Evolutionary conservation across 2,888 invertebrate species (phyloP).

Genomic region (Apodemia hepburni): DNA sequence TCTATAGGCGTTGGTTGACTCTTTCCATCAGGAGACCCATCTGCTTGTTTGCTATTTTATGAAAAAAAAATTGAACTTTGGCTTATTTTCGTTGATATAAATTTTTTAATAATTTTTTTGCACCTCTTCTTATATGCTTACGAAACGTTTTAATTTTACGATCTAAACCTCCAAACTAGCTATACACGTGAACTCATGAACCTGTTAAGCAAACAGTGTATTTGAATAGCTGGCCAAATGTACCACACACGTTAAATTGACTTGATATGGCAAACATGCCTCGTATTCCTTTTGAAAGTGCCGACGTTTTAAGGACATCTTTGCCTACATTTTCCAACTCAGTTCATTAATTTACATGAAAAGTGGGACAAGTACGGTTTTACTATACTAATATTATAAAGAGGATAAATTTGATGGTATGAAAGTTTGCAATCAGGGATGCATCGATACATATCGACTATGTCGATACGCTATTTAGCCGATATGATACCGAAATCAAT

Average conservation of each 20-base stretch:
- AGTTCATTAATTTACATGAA: neutral
- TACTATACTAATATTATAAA: too few relatives aligned
- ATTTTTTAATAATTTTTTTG: too few relatives aligned
- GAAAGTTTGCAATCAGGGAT: too few relatives aligned
- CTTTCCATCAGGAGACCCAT: too few relatives aligned
- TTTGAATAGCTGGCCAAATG: constrained; percentile 52
- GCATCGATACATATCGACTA: too few relatives aligned
- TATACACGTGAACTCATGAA: constrained; percentile 35
- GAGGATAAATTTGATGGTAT: too few relatives aligned
- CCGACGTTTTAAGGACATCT: constrained; percentile 28
- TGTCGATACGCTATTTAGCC: too few relatives aligned
- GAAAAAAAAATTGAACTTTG: too few relatives aligned
- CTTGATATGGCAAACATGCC: constrained; percentile 49
- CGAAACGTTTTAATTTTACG: neutral
- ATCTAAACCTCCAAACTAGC: neutral
- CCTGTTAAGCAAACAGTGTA: constrained; percentile 55
- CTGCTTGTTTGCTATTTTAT: too few relatives aligned
- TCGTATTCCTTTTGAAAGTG: constrained; percentile 42
- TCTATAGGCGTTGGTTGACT: too few relatives aligned
- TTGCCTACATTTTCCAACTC: neutral
- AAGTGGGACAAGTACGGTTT: neutral
- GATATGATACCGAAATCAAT: too few relatives aligned
- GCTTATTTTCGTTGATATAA: too few relatives aligned
- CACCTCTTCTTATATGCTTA: neutral
- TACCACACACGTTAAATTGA: constrained; percentile 45